phyloP scores from a whole-genome alignment of 2,113 vertebrate species.

The Callithrix jacchus region DNA sequence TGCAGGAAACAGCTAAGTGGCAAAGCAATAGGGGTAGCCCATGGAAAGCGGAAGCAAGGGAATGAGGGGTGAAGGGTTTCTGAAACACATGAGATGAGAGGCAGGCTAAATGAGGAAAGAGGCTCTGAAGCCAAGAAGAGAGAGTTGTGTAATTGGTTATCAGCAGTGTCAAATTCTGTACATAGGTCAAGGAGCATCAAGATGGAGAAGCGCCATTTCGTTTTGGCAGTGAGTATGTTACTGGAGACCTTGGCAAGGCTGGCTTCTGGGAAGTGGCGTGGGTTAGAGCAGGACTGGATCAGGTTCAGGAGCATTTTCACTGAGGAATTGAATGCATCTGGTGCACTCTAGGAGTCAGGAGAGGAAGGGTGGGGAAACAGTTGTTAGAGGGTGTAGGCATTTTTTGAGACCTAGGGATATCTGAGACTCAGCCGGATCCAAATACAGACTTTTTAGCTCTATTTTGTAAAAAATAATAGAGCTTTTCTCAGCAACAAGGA shows the following conservation, averaged over 20 bases:
- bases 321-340: constrained; percentile 69
- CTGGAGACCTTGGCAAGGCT: constrained; percentile 79
- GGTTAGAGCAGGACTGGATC: constrained; percentile 69
- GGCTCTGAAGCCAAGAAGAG: constrained; percentile 59
- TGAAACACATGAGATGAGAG: constrained; percentile 56
- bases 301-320: constrained; percentile 74
- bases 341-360: constrained; percentile 78
- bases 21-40: neutral
- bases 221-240: constrained; percentile 78
- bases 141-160: constrained; percentile 79
- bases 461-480: neutral
- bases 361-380: constrained; percentile 53
- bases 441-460: neutral
- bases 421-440: neutral
- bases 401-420: constrained; percentile 39
- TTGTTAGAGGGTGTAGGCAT: constrained; percentile 50
- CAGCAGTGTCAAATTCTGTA: constrained; percentile 78
- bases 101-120: constrained; percentile 74
- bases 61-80: constrained; percentile 4
- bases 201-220: constrained; percentile 71
- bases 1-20: neutral
- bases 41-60: neutral
- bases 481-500: constrained; percentile 59
- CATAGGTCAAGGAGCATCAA: constrained; percentile 77
- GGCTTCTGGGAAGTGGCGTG: constrained; percentile 79